Evolutionary conservation across 2,113 vertebrate species (phyloP).

Genomic region (Saguinus midas): DNA sequence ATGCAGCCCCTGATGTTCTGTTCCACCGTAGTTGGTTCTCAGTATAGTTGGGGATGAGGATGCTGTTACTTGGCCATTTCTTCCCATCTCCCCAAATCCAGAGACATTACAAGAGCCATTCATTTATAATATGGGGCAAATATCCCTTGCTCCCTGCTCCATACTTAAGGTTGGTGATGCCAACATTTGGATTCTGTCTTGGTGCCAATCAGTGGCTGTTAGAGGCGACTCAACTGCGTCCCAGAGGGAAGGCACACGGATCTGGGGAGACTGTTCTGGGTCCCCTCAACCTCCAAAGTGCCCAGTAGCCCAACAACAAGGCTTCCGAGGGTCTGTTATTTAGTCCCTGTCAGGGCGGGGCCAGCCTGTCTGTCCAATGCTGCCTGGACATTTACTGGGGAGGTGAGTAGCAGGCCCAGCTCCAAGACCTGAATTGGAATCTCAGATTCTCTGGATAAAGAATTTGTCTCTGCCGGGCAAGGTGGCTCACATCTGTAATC

Average conservation of each 20-base stretch:
- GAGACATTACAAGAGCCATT: neutral
- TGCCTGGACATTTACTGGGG: neutral
- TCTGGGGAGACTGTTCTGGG: neutral
- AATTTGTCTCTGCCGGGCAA: rapidly evolving
- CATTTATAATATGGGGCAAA: neutral
- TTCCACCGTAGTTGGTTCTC: neutral
- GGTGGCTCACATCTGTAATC: too few relatives aligned
- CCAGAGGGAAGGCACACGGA: neutral
- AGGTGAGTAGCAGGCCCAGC: neutral
- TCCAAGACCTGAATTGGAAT: neutral
- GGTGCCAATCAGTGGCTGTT: rapidly evolving
- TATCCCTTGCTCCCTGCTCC: neutral
- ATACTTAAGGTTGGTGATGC: neutral
- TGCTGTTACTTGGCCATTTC: neutral
- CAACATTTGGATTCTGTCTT: neutral
- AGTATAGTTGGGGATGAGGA: rapidly evolving
- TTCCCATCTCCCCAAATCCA: neutral
- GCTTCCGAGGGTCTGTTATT: neutral
- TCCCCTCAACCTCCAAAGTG: neutral
- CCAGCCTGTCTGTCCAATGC: neutral
- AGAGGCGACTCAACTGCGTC: neutral
- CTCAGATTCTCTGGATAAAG: rapidly evolving
- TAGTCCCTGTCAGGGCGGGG: rapidly evolving
- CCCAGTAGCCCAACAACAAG: neutral
- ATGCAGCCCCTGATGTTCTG: rapidly evolving